phyloP scores from a whole-genome alignment of 2,113 vertebrate genomes.

The Phodopus roborovskii region DNA sequence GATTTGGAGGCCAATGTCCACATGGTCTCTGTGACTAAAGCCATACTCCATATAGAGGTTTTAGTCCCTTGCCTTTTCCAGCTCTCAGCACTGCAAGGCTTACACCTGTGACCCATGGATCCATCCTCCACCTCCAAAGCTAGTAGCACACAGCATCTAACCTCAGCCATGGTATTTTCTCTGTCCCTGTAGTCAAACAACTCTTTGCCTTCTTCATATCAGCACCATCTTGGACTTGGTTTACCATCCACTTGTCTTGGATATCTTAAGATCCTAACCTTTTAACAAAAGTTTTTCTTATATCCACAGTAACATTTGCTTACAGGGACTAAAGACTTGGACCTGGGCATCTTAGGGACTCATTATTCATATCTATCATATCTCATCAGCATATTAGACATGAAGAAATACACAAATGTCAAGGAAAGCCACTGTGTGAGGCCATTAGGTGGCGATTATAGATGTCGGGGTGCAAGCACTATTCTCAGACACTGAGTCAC shows the following conservation, averaged over 20 bases:
- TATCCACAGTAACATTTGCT: not conserved
- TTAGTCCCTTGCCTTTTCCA: slow-evolving; percentile 9
- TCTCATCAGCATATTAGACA: not conserved
- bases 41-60: not conserved
- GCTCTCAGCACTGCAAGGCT: not conserved
- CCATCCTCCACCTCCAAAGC: not conserved
- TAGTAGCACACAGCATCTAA: not conserved
- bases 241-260: not conserved
- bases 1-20: not conserved
- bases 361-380: not conserved
- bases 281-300: not conserved
- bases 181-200: not conserved
- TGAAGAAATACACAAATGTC: not conserved
- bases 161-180: not conserved
- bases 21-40: not conserved
- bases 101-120: not conserved
- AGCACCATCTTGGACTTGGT: not conserved
- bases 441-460: not conserved
- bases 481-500: not conserved
- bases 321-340: not conserved
- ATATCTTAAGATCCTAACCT: not conserved
- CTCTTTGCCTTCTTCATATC: not conserved
- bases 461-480: not conserved
- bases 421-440: not conserved
- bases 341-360: not conserved